These are phyloP conservation scores for Marisa cornuarietis DNA, from an alignment of 1,140 invertebrate species.

Conservation along the genomic window DNA sequence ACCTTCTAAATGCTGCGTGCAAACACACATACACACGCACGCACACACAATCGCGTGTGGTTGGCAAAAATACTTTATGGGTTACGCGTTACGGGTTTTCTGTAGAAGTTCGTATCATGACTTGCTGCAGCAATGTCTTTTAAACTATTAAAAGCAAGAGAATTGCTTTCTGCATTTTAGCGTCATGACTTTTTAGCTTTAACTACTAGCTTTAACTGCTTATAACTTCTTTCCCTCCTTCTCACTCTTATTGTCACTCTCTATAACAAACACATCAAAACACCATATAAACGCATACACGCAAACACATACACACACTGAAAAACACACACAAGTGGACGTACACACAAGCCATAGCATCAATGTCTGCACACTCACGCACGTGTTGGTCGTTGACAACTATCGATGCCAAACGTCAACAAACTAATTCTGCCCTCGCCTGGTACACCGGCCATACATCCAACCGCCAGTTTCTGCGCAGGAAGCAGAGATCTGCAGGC, in stretches of 20 bases:
- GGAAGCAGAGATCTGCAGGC: neutral
- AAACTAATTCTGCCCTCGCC: neutral
- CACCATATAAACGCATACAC: neutral
- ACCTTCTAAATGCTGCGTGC: neutral
- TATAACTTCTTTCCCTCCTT: neutral
- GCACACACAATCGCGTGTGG: neutral
- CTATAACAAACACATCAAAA: neutral
- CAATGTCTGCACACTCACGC: neutral
- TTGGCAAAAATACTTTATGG: neutral
- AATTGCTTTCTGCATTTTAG: neutral
- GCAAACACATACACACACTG: slow-evolving; percentile 1
- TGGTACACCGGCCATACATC: neutral
- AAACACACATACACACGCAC: neutral
- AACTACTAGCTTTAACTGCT: neutral
- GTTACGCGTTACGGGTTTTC: neutral
- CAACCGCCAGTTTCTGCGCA: neutral
- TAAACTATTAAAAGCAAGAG: neutral
- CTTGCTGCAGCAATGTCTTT: neutral
- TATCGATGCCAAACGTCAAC: neutral
- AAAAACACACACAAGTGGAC: slow-evolving; percentile 7
- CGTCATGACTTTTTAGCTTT: neutral
- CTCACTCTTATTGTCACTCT: neutral
- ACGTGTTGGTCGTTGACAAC: neutral
- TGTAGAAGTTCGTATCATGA: neutral
- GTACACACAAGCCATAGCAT: neutral